Evolutionary conservation across 2,113 vertebrate genomes (phyloP).

Genomic region (Dipodomys merriami): DNA sequence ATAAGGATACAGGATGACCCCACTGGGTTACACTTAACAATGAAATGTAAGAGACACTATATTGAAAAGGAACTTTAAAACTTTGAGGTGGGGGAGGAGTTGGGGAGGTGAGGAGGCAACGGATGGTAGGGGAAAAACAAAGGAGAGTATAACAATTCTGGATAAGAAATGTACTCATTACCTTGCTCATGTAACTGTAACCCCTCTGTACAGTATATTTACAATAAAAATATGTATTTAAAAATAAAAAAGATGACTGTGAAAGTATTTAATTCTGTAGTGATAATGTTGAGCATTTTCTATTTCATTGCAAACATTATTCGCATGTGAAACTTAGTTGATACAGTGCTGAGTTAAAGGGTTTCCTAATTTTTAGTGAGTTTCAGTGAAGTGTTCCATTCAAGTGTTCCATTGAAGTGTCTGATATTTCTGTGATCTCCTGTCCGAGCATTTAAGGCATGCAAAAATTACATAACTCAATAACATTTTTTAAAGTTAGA

Average conservation of each 20-base stretch:
- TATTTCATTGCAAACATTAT: slow-evolving; percentile 32
- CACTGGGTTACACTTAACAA: too few relatives aligned
- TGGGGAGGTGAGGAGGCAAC: too few relatives aligned
- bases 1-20: too few relatives aligned
- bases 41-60: too few relatives aligned
- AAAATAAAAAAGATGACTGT: neutral
- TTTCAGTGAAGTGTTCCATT: neutral
- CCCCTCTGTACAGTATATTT: too few relatives aligned
- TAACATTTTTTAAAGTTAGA: neutral
- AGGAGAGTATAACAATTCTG: too few relatives aligned
- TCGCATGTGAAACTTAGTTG: neutral
- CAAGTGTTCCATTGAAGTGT: neutral
- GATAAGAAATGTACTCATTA: too few relatives aligned
- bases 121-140: too few relatives aligned
- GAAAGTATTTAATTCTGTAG: neutral
- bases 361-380: neutral
- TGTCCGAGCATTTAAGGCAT: neutral
- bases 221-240: too few relatives aligned
- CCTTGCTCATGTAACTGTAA: too few relatives aligned
- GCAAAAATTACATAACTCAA: neutral
- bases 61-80: too few relatives aligned
- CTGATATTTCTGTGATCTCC: neutral
- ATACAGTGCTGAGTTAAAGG: neutral
- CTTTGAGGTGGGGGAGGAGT: too few relatives aligned
- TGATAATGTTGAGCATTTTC: neutral